Percentiles rank a stretch among this genome's conserved stretches.
These are phyloP conservation scores for Euura saliciscinereae DNA, from an alignment of 1,140 invertebrate genomes.

Conservation along the genomic window DNA sequence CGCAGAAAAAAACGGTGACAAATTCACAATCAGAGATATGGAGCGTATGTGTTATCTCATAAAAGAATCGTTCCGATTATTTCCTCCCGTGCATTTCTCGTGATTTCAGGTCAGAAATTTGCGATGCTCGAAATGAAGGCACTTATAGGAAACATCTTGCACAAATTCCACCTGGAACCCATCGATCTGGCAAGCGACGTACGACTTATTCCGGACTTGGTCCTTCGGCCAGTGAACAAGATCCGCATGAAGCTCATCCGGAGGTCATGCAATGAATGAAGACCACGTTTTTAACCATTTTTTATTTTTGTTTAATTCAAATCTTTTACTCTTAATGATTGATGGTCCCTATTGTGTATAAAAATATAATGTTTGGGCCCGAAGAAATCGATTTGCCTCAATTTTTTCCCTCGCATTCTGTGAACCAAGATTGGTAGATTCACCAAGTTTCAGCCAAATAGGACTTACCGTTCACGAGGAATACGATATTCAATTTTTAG, in stretches of 20 bases:
- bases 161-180: conserved; percentile 63
- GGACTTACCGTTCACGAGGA: too few relatives aligned
- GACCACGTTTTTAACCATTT: too few relatives aligned
- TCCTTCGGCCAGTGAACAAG: conserved; percentile 37
- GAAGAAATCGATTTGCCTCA: too few relatives aligned
- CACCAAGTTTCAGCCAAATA: too few relatives aligned
- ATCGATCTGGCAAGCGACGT: conserved; percentile 44
- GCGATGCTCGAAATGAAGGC: conserved; percentile 80
- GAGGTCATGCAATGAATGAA: background rate
- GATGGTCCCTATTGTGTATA: too few relatives aligned
- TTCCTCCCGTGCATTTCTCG: conserved; percentile 51
- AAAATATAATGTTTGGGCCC: too few relatives aligned
- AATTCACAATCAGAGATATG: conserved; percentile 26
- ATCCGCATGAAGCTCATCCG: conserved; percentile 38
- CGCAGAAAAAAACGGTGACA: conserved; percentile 21
- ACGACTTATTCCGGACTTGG: conserved; percentile 33
- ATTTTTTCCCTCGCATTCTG: too few relatives aligned
- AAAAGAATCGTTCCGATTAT: conserved; percentile 67
- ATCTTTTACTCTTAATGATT: too few relatives aligned
- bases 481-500: too few relatives aligned
- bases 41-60: conserved; percentile 59
- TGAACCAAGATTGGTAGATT: too few relatives aligned
- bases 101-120: conserved; percentile 73
- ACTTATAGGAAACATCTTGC: conserved; percentile 33
- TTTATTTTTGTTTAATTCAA: too few relatives aligned